These are phyloP conservation scores for Helarctos malayanus DNA, from an alignment of 2,797 vertebrate species.

Conservation along the genomic window DNA sequence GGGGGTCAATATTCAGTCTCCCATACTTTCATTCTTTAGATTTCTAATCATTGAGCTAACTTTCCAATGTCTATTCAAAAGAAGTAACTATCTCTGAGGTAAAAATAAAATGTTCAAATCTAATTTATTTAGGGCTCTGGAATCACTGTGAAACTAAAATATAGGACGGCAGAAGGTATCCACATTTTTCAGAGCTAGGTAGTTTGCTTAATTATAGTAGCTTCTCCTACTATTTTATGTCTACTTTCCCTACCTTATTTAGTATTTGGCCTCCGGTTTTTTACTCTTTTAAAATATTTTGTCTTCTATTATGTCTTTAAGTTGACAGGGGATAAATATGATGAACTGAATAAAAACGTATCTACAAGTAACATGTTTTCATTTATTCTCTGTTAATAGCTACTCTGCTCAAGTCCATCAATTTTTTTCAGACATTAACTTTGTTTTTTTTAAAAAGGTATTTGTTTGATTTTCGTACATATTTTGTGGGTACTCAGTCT, in stretches of 20 bases:
- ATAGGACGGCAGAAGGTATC: not conserved
- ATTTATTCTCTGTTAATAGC: constrained; percentile 22
- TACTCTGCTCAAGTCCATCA: not conserved
- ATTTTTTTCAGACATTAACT: constrained; percentile 48
- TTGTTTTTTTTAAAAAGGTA: not conserved
- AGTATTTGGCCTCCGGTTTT: not conserved
- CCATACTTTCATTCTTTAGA: not conserved
- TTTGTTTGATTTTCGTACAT: constrained; percentile 54
- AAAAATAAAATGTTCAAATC: constrained; percentile 44
- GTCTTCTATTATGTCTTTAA: not conserved
- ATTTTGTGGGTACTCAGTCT: constrained; percentile 55
- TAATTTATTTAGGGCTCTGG: not conserved
- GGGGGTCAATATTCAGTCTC: not conserved
- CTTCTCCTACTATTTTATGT: not conserved
- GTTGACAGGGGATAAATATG: not conserved
- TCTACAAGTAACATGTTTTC: constrained; percentile 19
- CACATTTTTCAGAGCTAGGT: not conserved
- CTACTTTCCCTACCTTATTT: not conserved
- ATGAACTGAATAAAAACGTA: not conserved
- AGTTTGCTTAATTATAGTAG: not conserved
- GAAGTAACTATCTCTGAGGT: not conserved
- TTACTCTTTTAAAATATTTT: constrained; percentile 33
- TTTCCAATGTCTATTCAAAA: not conserved
- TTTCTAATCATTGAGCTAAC: not conserved
- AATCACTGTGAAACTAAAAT: not conserved